Percentiles rank a stretch among this genome's conserved stretches.
Evolutionary conservation across 37 sponge, comb jelly and placozoan genomes (phyloP).

Genomic region (Beroe forskalii): DNA sequence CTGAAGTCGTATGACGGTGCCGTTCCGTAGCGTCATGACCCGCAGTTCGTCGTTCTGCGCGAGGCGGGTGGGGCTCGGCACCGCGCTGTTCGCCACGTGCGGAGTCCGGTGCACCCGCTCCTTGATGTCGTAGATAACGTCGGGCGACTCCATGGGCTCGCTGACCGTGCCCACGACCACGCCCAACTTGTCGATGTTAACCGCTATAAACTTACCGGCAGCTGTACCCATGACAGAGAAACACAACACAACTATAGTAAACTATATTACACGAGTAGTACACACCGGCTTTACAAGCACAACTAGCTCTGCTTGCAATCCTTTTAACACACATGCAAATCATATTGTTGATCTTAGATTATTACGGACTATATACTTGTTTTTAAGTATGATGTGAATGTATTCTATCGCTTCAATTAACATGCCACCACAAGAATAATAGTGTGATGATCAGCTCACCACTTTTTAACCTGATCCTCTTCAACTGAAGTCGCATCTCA

Average conservation of each 20-base stretch:
- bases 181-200: too few relatives aligned
- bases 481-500: too few relatives aligned
- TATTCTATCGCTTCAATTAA: too few relatives aligned
- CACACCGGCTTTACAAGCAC: neutral
- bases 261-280: too few relatives aligned
- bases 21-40: constrained; percentile 22
- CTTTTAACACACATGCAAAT: neutral
- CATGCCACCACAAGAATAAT: too few relatives aligned
- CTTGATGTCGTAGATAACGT: constrained; percentile 61
- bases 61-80: constrained; percentile 12
- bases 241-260: constrained; percentile 11
- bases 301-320: neutral
- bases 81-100: neutral
- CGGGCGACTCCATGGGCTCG: constrained; percentile 31
- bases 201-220: too few relatives aligned
- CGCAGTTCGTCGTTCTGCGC: neutral
- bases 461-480: too few relatives aligned
- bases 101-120: constrained; percentile 56
- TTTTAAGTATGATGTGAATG: neutral
- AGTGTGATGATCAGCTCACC: neutral
- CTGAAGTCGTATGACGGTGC: constrained; percentile 17
- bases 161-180: neutral
- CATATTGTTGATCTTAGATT: too few relatives aligned
- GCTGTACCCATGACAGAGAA: constrained; percentile 21
- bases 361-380: too few relatives aligned